These are phyloP conservation scores for Crocidura indochinensis DNA, from an alignment of 2,797 vertebrate genomes.

Conservation along the genomic window DNA sequence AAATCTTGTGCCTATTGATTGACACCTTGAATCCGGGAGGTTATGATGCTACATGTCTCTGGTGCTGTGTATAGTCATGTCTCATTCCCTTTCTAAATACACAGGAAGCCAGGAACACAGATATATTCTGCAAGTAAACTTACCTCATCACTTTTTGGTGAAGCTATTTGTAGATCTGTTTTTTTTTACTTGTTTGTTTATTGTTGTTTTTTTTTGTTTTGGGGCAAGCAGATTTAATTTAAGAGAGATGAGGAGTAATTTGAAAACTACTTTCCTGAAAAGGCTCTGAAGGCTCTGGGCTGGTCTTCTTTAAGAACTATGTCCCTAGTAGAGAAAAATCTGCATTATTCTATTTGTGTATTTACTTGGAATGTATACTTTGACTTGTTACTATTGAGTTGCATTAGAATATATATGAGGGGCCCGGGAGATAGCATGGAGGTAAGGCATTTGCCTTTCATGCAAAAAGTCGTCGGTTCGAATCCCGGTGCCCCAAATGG, in stretches of 20 bases:
- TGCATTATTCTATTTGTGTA: neutral
- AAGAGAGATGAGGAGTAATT: neutral
- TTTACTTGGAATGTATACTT: constrained; percentile 44
- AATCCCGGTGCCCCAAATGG: too few relatives aligned
- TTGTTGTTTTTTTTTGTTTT: too few relatives aligned
- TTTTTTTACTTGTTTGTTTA: too few relatives aligned
- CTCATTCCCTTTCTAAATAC: neutral
- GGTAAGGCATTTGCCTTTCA: too few relatives aligned
- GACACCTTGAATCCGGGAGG: constrained; percentile 32
- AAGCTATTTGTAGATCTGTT: too few relatives aligned
- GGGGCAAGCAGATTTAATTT: constrained; percentile 18
- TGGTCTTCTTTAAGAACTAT: constrained; percentile 76
- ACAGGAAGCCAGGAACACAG: neutral
- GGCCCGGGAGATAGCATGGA: too few relatives aligned
- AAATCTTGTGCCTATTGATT: constrained; percentile 38
- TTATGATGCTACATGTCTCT: neutral
- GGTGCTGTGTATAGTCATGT: neutral
- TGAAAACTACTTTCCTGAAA: constrained; percentile 21
- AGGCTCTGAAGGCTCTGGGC: neutral
- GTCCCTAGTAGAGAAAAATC: constrained; percentile 72
- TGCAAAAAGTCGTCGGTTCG: too few relatives aligned
- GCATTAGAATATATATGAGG: constrained; percentile 19
- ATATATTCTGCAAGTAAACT: neutral
- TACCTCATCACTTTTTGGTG: too few relatives aligned
- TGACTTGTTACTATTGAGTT: constrained; percentile 31